Evolutionary conservation across 2,888 invertebrate genomes (phyloP).

Genomic region (Drosophila dives): DNA sequence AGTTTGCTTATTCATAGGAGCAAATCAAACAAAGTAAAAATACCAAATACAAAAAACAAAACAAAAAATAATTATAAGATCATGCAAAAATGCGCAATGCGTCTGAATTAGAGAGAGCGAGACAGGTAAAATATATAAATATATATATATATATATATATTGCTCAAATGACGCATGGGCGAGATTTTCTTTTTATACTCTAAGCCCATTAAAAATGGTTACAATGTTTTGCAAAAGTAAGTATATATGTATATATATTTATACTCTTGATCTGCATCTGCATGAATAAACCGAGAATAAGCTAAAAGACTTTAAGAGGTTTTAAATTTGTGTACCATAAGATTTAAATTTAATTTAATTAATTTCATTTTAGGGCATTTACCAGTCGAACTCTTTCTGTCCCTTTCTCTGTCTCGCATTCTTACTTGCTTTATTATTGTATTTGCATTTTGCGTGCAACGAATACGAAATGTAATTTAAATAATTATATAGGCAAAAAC

Average conservation of each 20-base stretch:
- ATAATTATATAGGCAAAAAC: slow-evolving; percentile 35
- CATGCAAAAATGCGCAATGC: slow-evolving; percentile 58
- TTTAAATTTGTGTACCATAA: neutral
- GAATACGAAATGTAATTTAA: slow-evolving; percentile 33
- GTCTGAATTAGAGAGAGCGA: neutral
- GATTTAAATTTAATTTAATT: no score
- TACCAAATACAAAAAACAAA: neutral
- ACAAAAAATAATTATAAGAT: slow-evolving; percentile 31
- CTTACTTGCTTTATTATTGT: neutral
- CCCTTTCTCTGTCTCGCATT: neutral
- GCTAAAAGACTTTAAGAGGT: neutral
- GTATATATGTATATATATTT: neutral
- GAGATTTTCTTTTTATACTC: slow-evolving; percentile 9
- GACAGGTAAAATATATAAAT: neutral
- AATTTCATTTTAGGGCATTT: neutral
- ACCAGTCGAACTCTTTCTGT: neutral
- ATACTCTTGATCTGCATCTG: neutral
- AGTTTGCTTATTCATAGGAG: neutral
- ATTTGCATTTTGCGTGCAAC: slow-evolving; percentile 38
- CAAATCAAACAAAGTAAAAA: slow-evolving; percentile 44
- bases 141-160: slow-evolving; percentile 17
- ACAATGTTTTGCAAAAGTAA: neutral
- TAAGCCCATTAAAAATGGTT: neutral
- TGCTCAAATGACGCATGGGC: slow-evolving; percentile 48
- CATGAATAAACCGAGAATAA: no score